Conservation (phyloP, 2,113 vertebrate genomes). For the Ondatra zibethicus region DNA sequence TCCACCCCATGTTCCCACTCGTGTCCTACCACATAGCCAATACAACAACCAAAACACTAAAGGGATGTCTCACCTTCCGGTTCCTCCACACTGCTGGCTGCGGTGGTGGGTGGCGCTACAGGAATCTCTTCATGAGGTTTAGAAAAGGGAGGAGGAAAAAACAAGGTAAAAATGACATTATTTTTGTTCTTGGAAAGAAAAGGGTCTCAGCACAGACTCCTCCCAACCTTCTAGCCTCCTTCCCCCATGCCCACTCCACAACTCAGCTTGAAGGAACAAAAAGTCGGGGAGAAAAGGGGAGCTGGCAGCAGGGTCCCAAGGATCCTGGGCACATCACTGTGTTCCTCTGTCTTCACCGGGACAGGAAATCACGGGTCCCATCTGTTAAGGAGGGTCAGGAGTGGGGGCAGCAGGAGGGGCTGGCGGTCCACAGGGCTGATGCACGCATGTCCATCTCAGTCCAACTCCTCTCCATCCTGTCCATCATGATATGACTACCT, state of each 20-base stretch:
- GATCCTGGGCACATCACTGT: fast-evolving
- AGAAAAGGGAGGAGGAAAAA: slow-evolving; percentile 23
- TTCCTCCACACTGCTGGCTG: slow-evolving; percentile 93
- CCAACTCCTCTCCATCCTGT: not conserved
- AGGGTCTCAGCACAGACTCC: not conserved
- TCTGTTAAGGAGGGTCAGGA: not conserved
- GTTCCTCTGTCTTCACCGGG: not conserved
- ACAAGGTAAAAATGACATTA: not conserved
- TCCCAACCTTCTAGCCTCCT: not conserved
- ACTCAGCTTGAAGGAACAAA: not conserved
- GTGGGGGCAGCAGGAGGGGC: no score
- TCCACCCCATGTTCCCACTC: not conserved
- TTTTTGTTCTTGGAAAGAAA: not conserved
- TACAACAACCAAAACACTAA: not conserved
- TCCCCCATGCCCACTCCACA: no score
- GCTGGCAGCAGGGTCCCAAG: fast-evolving
- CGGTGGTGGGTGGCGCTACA: slow-evolving; percentile 91
- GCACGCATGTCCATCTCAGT: not conserved
- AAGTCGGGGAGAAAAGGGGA: not conserved
- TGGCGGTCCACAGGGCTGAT: not conserved
- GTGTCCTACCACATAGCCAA: fast-evolving
- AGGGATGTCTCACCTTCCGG: slow-evolving; percentile 90
- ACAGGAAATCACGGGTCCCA: not conserved
- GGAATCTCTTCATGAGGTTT: slow-evolving; percentile 92
- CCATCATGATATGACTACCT: not conserved